Conservation (phyloP, 2,797 vertebrate genomes). For the Sebastes miniatus region DNA sequence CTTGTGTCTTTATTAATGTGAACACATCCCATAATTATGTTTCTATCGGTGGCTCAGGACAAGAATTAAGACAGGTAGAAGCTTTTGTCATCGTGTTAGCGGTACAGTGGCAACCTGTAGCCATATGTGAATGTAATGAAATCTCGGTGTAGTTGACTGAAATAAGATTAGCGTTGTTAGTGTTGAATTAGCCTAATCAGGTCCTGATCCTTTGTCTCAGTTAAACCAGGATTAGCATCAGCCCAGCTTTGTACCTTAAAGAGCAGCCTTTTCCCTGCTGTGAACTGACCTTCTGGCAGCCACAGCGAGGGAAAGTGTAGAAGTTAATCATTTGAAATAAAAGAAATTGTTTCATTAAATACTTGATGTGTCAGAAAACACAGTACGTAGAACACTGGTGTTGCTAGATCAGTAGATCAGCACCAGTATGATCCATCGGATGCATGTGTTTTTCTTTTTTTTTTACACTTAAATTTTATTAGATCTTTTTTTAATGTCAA, state of each 20-base stretch:
- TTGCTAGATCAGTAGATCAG: not conserved
- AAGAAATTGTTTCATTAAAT: not conserved
- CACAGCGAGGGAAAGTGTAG: not conserved
- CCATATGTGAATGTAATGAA: conserved; percentile 40
- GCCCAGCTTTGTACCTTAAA: conserved; percentile 3
- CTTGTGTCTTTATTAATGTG: not conserved
- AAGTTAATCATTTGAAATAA: not conserved
- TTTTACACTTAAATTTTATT: not conserved
- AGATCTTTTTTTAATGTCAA: not conserved
- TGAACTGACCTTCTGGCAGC: conserved; percentile 2
- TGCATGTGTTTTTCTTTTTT: not conserved
- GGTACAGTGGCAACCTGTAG: not conserved
- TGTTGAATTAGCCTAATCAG: conserved; percentile 69
- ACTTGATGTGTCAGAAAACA: not conserved
- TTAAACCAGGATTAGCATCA: conserved; percentile 61
- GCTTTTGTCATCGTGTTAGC: not conserved
- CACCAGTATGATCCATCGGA: not conserved
- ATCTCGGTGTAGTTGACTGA: conserved; percentile 60
- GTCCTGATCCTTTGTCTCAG: conserved; percentile 64
- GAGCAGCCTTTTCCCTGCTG: conserved; percentile 13
- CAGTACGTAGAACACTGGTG: not conserved
- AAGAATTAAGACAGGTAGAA: not conserved
- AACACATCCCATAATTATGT: accelerated
- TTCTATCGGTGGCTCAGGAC: not conserved
- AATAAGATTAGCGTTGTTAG: conserved; percentile 62